A percentile compares a stretch with the other conserved stretches of the same genome.
Evolutionary conservation across 2,888 invertebrate genomes (phyloP).

Genomic region (Matsumyia berberina): DNA sequence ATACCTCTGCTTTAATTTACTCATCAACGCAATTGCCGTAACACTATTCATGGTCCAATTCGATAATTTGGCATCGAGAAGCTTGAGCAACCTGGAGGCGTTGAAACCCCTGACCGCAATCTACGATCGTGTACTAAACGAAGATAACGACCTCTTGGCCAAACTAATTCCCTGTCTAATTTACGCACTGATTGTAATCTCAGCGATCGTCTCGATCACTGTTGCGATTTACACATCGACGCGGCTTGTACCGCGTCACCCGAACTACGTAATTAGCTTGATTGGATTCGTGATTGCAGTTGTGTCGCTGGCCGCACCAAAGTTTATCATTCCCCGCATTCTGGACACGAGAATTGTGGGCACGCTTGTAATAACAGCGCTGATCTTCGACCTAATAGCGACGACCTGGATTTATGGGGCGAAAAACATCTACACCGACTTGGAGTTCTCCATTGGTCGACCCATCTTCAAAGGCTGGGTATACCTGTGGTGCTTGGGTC

Average conservation of each 20-base stretch:
- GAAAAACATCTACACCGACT: conserved; percentile 84
- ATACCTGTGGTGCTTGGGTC: conserved; percentile 83
- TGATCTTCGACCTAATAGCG: conserved; percentile 83
- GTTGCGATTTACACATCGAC: conserved; percentile 83
- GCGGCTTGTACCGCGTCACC: conserved; percentile 82
- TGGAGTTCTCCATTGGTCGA: conserved; percentile 84
- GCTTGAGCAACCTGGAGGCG: conserved; percentile 80
- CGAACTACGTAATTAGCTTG: conserved; percentile 83
- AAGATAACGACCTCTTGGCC: conserved; percentile 78
- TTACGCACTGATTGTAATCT: conserved; percentile 81
- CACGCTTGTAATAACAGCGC: conserved; percentile 82
- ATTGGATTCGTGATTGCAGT: conserved; percentile 82
- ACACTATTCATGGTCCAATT: conserved; percentile 84
- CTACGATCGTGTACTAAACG: conserved; percentile 82
- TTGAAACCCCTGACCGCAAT: conserved; percentile 83
- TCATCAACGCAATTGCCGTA: conserved; percentile 83
- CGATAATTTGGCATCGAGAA: conserved; percentile 80
- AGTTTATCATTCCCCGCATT: conserved; percentile 82
- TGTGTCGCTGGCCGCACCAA: conserved; percentile 82
- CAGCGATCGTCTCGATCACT: conserved; percentile 82
- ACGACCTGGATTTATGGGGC: conserved; percentile 84
- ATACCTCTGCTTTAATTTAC: conserved; percentile 84
- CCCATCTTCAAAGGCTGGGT: conserved; percentile 84
- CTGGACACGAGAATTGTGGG: conserved; percentile 83
- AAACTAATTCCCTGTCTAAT: conserved; percentile 82